A percentile compares a stretch with the other conserved stretches of the same genome.
phyloP scores from a whole-genome alignment of 1,140 invertebrate species.

The Diachasma alloeum region DNA sequence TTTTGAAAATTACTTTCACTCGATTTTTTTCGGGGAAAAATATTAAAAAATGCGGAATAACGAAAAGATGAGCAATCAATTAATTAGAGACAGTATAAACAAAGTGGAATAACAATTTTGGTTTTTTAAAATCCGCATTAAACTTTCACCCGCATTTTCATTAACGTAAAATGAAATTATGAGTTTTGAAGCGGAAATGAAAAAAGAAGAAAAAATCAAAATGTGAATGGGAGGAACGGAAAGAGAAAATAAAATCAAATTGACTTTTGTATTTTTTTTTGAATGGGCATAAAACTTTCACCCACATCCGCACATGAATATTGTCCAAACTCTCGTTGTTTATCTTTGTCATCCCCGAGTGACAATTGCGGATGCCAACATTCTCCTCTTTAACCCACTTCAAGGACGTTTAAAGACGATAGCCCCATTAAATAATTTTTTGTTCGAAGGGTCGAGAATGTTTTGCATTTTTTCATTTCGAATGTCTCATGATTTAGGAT shows the following conservation, averaged over 20 bases:
- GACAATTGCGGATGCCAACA: conserved; percentile 4
- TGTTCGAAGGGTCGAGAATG: neutral
- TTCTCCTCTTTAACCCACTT: conserved; percentile 13
- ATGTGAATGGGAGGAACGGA: neutral
- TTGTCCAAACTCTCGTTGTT: neutral
- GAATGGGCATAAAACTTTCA: conserved; percentile 17
- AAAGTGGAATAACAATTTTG: no score
- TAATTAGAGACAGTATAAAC: no score
- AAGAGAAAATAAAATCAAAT: neutral
- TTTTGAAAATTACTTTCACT: neutral
- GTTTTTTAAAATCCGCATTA: no score
- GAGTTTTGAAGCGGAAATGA: no score
- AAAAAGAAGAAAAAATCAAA: no score
- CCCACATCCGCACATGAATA: conserved; percentile 15
- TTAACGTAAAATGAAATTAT: no score
- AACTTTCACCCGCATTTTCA: no score
- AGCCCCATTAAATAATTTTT: neutral
- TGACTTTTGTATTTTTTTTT: neutral
- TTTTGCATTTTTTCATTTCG: no score
- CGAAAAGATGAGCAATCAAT: no score
- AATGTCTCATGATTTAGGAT: no score
- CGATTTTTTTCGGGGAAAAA: no score
- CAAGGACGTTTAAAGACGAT: neutral
- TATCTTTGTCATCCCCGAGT: conserved; percentile 8
- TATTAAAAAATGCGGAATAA: no score